These are phyloP conservation scores for Upupa epops DNA, from an alignment of 2,113 vertebrate species.

Conservation along the genomic window DNA sequence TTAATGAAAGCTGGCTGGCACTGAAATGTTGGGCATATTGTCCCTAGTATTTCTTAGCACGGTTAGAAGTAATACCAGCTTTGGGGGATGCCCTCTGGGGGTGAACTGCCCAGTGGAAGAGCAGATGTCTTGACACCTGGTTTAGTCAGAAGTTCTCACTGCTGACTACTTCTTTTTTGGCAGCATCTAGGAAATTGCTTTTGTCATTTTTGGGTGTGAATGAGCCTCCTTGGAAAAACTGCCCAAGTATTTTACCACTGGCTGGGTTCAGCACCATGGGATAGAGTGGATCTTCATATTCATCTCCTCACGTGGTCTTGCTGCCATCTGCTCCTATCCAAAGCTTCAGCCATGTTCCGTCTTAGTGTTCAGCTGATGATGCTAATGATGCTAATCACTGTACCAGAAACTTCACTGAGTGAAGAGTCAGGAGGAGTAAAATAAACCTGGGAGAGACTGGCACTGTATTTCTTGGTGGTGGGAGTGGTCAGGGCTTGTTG, in stretches of 20 bases:
- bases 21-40: background rate
- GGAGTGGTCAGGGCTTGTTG: background rate
- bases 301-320: constrained; percentile 42
- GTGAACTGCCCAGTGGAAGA: background rate
- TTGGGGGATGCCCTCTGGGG: background rate
- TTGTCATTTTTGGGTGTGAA: background rate
- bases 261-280: background rate
- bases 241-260: constrained; percentile 22
- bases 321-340: constrained; percentile 37
- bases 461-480: background rate
- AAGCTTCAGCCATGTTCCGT: constrained; percentile 25
- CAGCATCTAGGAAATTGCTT: background rate
- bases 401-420: constrained; percentile 14
- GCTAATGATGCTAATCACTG: constrained; percentile 36
- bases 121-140: background rate
- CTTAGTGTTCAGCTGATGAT: background rate
- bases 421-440: background rate
- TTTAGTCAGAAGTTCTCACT: background rate
- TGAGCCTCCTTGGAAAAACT: background rate
- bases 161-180: background rate
- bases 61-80: background rate
- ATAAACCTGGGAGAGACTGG: background rate
- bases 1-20: background rate
- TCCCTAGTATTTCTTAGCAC: background rate
- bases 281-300: constrained; percentile 14